Percentiles rank a stretch among this genome's conserved stretches.
These are phyloP conservation scores for Phyllotreta cruciferae DNA, from an alignment of 2,888 invertebrate genomes.

Conservation along the genomic window DNA sequence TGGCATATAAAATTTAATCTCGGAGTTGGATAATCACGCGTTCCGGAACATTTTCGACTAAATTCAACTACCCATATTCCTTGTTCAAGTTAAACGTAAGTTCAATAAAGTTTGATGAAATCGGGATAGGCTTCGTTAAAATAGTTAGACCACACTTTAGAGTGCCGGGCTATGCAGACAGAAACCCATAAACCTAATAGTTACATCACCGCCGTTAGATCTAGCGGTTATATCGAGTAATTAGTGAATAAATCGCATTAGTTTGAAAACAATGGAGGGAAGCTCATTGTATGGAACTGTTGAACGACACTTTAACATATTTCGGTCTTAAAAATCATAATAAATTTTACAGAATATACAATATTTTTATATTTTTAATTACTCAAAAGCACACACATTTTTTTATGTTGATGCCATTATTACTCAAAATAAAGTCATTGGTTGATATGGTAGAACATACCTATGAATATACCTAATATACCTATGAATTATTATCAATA, in stretches of 20 bases:
- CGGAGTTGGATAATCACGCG: constrained; percentile 1
- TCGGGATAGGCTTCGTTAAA: constrained; percentile 23
- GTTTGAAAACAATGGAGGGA: background rate
- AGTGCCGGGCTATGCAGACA: constrained; percentile 13
- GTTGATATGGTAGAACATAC: no score
- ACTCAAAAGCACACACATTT: no score
- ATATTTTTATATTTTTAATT: no score
- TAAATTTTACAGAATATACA: no score
- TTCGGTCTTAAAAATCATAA: no score
- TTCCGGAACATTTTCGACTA: constrained; percentile 10
- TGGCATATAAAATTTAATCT: background rate
- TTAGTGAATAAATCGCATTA: background rate
- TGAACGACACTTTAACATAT: background rate
- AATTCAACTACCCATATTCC: constrained; percentile 16
- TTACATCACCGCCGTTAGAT: background rate
- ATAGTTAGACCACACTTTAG: constrained; percentile 21
- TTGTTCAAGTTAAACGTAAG: constrained; percentile 14
- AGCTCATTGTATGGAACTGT: background rate
- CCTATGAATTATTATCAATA: no score
- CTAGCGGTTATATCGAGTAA: background rate
- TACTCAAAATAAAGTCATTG: no score
- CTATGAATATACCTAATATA: no score
- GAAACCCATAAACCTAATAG: constrained; percentile 9
- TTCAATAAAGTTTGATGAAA: constrained; percentile 26
- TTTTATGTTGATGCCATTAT: no score